Evolutionary conservation across 2,888 invertebrate species (phyloP).

Genomic region (Escarpia spicata): DNA sequence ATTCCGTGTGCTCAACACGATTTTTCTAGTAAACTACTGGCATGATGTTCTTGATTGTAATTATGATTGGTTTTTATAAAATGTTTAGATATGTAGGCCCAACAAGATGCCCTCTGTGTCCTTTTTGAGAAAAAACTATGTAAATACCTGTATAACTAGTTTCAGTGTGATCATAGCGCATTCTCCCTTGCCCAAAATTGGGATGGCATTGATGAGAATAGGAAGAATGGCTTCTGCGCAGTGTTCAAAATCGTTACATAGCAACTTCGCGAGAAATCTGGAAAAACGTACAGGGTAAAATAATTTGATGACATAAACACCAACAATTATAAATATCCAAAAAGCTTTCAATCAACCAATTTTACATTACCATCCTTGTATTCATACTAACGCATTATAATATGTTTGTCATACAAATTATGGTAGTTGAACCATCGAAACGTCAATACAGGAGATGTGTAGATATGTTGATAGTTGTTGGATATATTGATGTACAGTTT

Average conservation of each 20-base stretch:
- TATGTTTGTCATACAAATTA: background rate
- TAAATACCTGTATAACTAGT: background rate
- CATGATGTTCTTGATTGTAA: too few species aligned
- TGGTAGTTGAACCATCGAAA: too few species aligned
- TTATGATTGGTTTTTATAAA: too few species aligned
- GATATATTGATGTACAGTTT: background rate
- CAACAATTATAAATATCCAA: background rate
- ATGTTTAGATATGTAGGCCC: too few species aligned
- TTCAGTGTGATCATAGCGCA: background rate
- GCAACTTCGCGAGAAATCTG: slow-evolving; percentile 1
- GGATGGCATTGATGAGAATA: background rate
- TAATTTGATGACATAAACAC: background rate
- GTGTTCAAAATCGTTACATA: slow-evolving; percentile 10
- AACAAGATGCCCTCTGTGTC: too few species aligned
- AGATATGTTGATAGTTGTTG: too few species aligned
- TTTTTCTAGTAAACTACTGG: too few species aligned
- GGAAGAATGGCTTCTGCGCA: background rate
- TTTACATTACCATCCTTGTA: background rate
- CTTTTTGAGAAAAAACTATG: background rate
- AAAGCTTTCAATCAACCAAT: background rate
- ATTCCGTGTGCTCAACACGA: too few species aligned
- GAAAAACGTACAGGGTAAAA: background rate
- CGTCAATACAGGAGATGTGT: too few species aligned
- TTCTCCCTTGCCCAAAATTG: background rate
- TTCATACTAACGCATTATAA: background rate